phyloP scores from a whole-genome alignment of 2,797 vertebrate genomes.

The Enteromius afrohamiltoni region DNA sequence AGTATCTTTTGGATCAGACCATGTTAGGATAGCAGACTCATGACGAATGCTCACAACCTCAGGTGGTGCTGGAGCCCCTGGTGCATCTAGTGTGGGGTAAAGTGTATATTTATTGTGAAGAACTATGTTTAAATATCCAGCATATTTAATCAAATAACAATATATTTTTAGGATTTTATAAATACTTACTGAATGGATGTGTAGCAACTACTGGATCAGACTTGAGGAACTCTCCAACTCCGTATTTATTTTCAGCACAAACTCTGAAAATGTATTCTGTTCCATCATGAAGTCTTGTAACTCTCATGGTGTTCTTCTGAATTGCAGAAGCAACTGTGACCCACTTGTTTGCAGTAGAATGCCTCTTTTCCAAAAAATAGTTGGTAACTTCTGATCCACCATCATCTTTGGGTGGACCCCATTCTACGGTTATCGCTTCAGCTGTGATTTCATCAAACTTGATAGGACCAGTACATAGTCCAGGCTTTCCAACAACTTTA shows the following conservation, averaged over 20 bases:
- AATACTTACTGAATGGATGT: conserved; percentile 95
- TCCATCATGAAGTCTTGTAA: conserved; percentile 95
- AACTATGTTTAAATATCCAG: background rate
- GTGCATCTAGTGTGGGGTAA: conserved; percentile 83
- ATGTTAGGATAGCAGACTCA: conserved; percentile 90
- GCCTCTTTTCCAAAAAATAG: conserved; percentile 96
- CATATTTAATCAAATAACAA: background rate
- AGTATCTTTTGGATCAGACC: conserved; percentile 91
- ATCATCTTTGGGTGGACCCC: conserved; percentile 93
- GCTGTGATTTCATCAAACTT: conserved; percentile 97
- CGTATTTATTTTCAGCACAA: conserved; percentile 98
- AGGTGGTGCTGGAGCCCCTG: conserved; percentile 93
- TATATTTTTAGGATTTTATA: background rate
- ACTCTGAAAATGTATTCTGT: conserved; percentile 96
- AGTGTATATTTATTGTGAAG: background rate
- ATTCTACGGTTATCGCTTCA: conserved; percentile 93
- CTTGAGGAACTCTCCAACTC: conserved; percentile 92
- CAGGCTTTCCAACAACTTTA: conserved; percentile 96
- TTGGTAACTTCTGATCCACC: conserved; percentile 97
- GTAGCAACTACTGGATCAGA: conserved; percentile 92
- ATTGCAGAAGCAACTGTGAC: conserved; percentile 94
- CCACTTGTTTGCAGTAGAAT: conserved; percentile 95
- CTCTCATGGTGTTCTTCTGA: conserved; percentile 94
- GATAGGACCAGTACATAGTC: conserved; percentile 93
- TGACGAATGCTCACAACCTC: conserved; percentile 88